These are phyloP conservation scores for Anabas testudineus DNA, from an alignment of 2,797 vertebrate genomes.

Conservation along the genomic window DNA sequence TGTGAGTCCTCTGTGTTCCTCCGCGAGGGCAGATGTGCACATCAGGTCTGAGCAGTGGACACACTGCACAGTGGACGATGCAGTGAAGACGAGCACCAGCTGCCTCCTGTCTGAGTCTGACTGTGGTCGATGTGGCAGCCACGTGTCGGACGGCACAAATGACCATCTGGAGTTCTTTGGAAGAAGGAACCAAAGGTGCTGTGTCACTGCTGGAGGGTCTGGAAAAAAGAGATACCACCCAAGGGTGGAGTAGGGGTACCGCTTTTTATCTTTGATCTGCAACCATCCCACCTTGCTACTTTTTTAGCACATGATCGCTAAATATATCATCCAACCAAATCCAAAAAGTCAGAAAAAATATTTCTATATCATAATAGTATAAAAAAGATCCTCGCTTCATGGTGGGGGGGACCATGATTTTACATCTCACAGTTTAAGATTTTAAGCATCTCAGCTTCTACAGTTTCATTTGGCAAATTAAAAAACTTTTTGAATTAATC, in stretches of 20 bases:
- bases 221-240: background rate
- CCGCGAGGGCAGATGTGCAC: slow-evolving; percentile 38
- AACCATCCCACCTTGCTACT: too few species aligned
- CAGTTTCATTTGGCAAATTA: background rate
- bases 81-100: slow-evolving; percentile 30
- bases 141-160: slow-evolving; percentile 30
- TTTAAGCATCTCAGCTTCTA: background rate
- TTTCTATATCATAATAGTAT: too few species aligned
- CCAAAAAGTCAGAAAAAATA: too few species aligned
- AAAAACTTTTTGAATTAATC: background rate
- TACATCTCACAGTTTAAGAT: background rate
- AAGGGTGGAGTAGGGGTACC: background rate
- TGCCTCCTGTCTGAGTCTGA: slow-evolving; percentile 26
- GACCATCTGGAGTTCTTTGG: slow-evolving; percentile 21
- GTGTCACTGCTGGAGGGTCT: background rate
- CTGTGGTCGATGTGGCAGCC: slow-evolving; percentile 6
- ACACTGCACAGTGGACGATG: background rate
- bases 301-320: too few species aligned
- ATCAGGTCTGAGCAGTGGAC: background rate
- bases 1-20: slow-evolving; percentile 24
- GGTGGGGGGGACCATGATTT: background rate
- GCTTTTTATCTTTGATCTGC: too few species aligned
- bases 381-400: too few species aligned
- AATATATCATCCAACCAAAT: too few species aligned
- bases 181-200: slow-evolving; percentile 1